A percentile compares a stretch with the other conserved stretches of the same genome.
Evolutionary conservation across 2,888 invertebrate genomes (phyloP).

Genomic region (Leuctra nigra): DNA sequence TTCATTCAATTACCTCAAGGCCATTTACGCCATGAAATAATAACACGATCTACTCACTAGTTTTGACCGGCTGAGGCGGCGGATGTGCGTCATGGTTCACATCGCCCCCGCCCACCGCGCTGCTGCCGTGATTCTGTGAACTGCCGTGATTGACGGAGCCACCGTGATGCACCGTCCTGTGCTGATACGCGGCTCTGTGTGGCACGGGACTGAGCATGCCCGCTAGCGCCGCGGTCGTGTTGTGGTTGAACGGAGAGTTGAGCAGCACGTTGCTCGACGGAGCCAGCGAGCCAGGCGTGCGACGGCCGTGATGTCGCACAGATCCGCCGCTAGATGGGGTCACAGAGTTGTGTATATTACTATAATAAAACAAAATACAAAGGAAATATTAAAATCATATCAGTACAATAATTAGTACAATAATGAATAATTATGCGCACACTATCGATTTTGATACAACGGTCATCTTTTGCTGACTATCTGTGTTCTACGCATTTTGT

Average conservation of each 20-base stretch:
- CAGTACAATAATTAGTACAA: too few species aligned
- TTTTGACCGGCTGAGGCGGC: neutral
- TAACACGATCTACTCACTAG: neutral
- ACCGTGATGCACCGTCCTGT: too few species aligned
- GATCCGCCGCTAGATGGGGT: constrained; percentile 22
- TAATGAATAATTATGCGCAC: too few species aligned
- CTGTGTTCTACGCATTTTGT: too few species aligned
- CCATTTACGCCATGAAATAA: too few species aligned
- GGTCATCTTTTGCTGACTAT: too few species aligned
- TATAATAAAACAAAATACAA: too few species aligned
- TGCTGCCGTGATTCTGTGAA: too few species aligned
- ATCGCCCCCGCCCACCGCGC: constrained; percentile 19
- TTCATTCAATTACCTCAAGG: too few species aligned
- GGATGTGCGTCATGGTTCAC: neutral
- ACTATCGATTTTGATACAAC: too few species aligned
- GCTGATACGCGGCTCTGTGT: constrained; percentile 28
- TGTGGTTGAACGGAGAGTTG: constrained; percentile 25
- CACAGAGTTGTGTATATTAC: too few species aligned
- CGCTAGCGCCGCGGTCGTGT: constrained; percentile 29
- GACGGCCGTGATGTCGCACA: constrained; percentile 26
- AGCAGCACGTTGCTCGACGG: constrained; percentile 19
- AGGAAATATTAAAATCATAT: too few species aligned
- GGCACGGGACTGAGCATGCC: constrained; percentile 31
- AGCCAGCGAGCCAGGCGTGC: constrained; percentile 21
- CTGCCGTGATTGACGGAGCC: constrained; percentile 27